Conservation (phyloP, 92 coral and sea anemone genomes). For the Galaxea fascicularis region DNA sequence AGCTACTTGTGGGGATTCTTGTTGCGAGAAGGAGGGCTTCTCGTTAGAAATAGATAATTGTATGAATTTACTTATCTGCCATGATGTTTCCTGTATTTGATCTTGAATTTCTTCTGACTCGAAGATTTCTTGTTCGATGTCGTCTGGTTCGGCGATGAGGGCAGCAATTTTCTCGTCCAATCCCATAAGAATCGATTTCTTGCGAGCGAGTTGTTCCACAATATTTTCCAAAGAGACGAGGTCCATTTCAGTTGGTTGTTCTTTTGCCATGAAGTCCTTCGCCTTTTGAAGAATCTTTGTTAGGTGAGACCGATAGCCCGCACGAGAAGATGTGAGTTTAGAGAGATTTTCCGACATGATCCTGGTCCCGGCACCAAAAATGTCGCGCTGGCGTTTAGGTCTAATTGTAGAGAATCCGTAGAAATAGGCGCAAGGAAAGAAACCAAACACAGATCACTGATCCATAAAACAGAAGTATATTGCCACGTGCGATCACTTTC, state of each 20-base stretch:
- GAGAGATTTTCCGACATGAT: conserved; percentile 41
- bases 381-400: too few relatives aligned
- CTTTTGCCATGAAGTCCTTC: conserved; percentile 21
- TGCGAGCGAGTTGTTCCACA: conserved; percentile 43
- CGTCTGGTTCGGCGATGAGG: conserved; percentile 44
- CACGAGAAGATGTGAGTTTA: conserved; percentile 49
- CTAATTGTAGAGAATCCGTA: too few relatives aligned
- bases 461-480: too few relatives aligned
- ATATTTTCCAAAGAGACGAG: conserved; percentile 36
- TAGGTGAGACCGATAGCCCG: conserved; percentile 52
- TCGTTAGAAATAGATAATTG: background rate
- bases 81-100: conserved; percentile 41
- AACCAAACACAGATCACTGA: too few relatives aligned
- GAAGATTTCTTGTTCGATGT: conserved; percentile 43
- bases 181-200: conserved; percentile 30
- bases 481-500: too few relatives aligned
- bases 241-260: conserved; percentile 23
- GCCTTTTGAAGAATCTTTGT: conserved; percentile 48
- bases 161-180: conserved; percentile 49
- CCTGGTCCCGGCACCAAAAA: conserved; percentile 69
- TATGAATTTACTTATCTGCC: conserved; percentile 50
- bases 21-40: background rate
- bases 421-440: too few relatives aligned
- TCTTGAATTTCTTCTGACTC: conserved; percentile 45
- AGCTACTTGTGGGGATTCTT: conserved; percentile 1